A percentile compares a stretch with the other conserved stretches of the same genome.
Evolutionary conservation across 2,888 invertebrate genomes (phyloP).

Genomic region (Drosophila anceps): DNA sequence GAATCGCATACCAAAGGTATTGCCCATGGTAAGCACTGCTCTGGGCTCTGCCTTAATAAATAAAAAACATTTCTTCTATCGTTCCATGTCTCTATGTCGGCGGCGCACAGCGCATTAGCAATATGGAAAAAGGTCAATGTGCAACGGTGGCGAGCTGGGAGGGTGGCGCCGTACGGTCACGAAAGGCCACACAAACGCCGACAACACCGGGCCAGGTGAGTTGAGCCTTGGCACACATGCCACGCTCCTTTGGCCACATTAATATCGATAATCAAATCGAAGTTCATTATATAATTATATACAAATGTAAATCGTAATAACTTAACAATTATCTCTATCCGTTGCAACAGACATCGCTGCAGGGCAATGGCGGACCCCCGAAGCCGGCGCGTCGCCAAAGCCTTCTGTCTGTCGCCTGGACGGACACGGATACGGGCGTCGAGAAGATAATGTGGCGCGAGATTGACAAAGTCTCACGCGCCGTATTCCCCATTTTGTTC

Average conservation of each 20-base stretch:
- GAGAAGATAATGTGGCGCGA: constrained; percentile 92
- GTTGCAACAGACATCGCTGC: constrained; percentile 82
- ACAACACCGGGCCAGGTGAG: constrained; percentile 85
- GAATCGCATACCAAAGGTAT: constrained; percentile 86
- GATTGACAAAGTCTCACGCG: constrained; percentile 91
- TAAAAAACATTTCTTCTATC: constrained; percentile 53
- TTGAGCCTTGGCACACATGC: constrained; percentile 42
- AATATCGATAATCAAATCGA: constrained; percentile 36
- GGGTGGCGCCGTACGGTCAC: constrained; percentile 88
- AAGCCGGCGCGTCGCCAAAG: constrained; percentile 85
- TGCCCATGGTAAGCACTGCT: constrained; percentile 83
- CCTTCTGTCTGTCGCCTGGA: constrained; percentile 87
- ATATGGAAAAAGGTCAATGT: constrained; percentile 89
- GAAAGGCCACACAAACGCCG: constrained; percentile 86
- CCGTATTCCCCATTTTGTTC: constrained; percentile 92
- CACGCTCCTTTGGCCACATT: constrained; percentile 10
- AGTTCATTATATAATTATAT: constrained; percentile 17
- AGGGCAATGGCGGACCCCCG: constrained; percentile 85
- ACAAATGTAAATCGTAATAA: not conserved
- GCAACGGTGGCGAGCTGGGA: constrained; percentile 90
- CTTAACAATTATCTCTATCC: not conserved
- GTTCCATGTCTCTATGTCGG: constrained; percentile 29
- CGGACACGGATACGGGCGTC: constrained; percentile 89
- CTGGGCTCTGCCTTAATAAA: constrained; percentile 48
- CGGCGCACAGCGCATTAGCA: constrained; percentile 86